Percentiles rank a stretch among this genome's conserved stretches.
Conservation (phyloP, 2,888 invertebrate genomes). For the Cheilosia grossa region DNA sequence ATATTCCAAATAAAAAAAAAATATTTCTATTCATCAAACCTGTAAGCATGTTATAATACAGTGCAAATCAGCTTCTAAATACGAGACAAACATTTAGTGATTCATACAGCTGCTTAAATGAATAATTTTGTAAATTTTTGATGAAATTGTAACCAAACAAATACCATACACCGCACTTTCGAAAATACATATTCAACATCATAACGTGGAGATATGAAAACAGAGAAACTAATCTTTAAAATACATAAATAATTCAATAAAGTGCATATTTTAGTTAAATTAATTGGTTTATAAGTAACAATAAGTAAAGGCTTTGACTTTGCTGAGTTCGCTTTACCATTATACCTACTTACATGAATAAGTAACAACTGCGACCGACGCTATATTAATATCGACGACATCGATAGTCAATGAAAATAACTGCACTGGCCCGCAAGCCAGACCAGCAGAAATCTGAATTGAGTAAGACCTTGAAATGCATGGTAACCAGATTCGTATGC, state of each 20-base stretch:
- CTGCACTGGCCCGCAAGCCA: not conserved
- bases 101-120: not conserved
- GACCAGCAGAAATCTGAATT: constrained; percentile 7
- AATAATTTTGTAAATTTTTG: not conserved
- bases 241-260: not conserved
- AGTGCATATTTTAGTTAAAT: not conserved
- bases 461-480: constrained; percentile 47
- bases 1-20: not conserved
- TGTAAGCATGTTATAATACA: not conserved
- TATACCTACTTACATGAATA: not conserved
- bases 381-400: not conserved
- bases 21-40: not conserved
- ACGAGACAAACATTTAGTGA: no score
- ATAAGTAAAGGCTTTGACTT: not conserved
- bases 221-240: no score
- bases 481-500: constrained; percentile 44
- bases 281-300: not conserved
- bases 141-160: no score
- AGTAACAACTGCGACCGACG: not conserved
- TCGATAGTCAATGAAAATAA: constrained; percentile 33
- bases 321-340: not conserved
- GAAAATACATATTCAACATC: not conserved
- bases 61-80: no score
- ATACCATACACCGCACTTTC: not conserved
- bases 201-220: no score